Evolutionary conservation across 2,797 vertebrate genomes (phyloP).

Genomic region (Lithobates sylvaticus): DNA sequence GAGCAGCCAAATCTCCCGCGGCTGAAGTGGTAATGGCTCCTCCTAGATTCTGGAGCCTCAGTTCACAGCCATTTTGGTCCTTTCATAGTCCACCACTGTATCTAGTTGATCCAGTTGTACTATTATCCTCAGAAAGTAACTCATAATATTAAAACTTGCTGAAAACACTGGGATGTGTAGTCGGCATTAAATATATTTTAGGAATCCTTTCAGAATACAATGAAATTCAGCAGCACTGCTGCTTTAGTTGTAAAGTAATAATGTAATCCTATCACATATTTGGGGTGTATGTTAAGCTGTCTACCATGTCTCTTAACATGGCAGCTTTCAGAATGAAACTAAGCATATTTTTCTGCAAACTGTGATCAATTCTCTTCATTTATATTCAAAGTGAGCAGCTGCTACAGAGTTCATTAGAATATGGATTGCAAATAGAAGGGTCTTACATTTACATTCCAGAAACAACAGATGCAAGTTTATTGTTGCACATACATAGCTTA

Average conservation of each 20-base stretch:
- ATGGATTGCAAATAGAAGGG: conserved; percentile 9
- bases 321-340: conserved; percentile 20
- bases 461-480: not conserved
- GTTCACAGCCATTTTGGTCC: no score
- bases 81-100: not conserved
- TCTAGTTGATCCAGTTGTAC: not conserved
- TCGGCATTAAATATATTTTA: not conserved
- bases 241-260: not conserved
- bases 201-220: not conserved
- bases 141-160: not conserved
- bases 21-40: no score
- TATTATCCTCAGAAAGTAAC: not conserved
- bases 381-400: conserved; percentile 29
- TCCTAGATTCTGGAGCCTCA: no score
- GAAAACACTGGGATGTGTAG: not conserved
- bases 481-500: not conserved
- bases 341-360: not conserved
- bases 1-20: no score
- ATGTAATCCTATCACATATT: not conserved
- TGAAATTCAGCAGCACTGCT: not conserved
- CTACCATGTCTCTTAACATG: not conserved
- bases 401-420: conserved; percentile 19
- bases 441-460: not conserved
- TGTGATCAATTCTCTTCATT: conserved; percentile 14
- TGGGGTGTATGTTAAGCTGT: not conserved